Conservation (phyloP, 1,140 invertebrate genomes). For the Oryctes rhinoceros region DNA sequence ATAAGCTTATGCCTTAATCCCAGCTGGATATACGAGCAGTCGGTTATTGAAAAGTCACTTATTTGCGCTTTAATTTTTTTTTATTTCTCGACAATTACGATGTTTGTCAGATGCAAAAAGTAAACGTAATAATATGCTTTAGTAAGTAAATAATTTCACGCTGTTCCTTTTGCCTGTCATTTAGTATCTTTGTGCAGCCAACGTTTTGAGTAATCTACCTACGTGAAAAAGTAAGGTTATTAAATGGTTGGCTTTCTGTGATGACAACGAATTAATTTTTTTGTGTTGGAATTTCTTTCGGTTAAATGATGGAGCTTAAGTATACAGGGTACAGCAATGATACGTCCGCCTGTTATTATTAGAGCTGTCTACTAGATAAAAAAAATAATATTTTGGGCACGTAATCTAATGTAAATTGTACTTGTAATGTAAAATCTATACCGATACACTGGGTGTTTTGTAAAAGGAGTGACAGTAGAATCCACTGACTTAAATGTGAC, state of each 20-base stretch:
- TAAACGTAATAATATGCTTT: constrained; percentile 2
- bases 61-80: not conserved
- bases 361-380: too few species aligned
- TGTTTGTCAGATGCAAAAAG: not conserved
- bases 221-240: not conserved
- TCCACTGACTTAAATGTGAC: too few species aligned
- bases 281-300: not conserved
- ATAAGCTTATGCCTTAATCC: too few species aligned
- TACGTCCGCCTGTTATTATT: too few species aligned
- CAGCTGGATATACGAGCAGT: too few species aligned
- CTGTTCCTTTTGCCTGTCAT: not conserved
- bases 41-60: too few species aligned
- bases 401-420: too few species aligned
- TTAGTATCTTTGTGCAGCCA: constrained; percentile 6
- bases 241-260: not conserved
- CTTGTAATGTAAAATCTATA: too few species aligned
- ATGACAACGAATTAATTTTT: not conserved
- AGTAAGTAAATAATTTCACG: not conserved
- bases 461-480: too few species aligned
- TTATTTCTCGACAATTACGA: not conserved
- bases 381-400: too few species aligned
- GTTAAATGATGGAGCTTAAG: not conserved
- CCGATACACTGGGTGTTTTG: too few species aligned
- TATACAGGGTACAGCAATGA: not conserved
- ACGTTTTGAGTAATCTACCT: not conserved